Evolutionary conservation across 2,888 invertebrate species (phyloP).

Genomic region (Sinopyrophorus schimmeli): DNA sequence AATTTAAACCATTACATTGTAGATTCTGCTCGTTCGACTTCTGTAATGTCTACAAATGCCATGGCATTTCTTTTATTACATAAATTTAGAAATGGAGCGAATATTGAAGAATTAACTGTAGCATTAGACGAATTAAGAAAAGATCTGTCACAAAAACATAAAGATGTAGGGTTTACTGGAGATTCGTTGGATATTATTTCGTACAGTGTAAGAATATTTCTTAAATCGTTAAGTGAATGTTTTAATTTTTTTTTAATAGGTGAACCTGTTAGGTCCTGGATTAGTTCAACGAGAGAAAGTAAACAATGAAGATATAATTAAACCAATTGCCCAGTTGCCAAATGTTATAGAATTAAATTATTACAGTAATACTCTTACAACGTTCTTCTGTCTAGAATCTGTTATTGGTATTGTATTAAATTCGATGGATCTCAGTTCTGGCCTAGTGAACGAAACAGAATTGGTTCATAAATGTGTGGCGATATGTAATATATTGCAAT

Average conservation of each 20-base stretch:
- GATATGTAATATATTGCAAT: constrained; percentile 79
- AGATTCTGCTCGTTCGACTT: constrained; percentile 83
- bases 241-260: constrained; percentile 58
- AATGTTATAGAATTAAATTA: constrained; percentile 85
- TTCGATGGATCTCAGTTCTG: constrained; percentile 49
- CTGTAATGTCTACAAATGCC: constrained; percentile 91
- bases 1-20: constrained; percentile 46
- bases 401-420: constrained; percentile 72
- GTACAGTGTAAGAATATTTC: constrained; percentile 67
- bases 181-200: constrained; percentile 70
- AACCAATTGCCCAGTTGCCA: constrained; percentile 72
- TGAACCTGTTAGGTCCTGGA: constrained; percentile 76
- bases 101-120: constrained; percentile 61
- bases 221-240: background rate
- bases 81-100: constrained; percentile 74
- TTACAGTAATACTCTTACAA: constrained; percentile 81
- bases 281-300: constrained; percentile 67
- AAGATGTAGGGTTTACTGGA: constrained; percentile 81
- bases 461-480: constrained; percentile 69
- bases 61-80: constrained; percentile 83
- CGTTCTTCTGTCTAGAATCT: constrained; percentile 82
- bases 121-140: constrained; percentile 65
- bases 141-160: constrained; percentile 61
- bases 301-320: constrained; percentile 59
- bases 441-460: constrained; percentile 59